phyloP scores from a whole-genome alignment of 2,888 invertebrate species.

The Podabrus alpinus region DNA sequence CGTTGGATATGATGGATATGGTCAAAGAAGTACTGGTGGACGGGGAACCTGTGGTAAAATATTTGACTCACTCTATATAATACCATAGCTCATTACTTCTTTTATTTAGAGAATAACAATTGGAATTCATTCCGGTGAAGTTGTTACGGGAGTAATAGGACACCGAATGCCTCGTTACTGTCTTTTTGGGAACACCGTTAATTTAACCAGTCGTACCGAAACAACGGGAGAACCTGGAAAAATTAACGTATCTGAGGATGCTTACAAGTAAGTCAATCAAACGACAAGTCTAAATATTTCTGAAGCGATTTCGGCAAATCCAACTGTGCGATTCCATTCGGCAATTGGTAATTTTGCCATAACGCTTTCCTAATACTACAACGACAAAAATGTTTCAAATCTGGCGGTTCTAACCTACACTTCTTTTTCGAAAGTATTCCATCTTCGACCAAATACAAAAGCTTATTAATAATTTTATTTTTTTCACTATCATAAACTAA shows the following conservation, averaged over 20 bases:
- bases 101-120: constrained; percentile 83
- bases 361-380: constrained; percentile 70
- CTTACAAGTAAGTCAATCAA: constrained; percentile 72
- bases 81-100: not conserved
- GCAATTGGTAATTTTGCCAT: constrained; percentile 72
- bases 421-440: constrained; percentile 64
- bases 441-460: constrained; percentile 60
- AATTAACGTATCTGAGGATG: constrained; percentile 91
- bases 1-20: constrained; percentile 94
- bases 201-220: constrained; percentile 90
- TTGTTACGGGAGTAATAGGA: constrained; percentile 92
- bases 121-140: constrained; percentile 92
- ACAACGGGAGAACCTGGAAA: constrained; percentile 87
- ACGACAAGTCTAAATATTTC: constrained; percentile 72
- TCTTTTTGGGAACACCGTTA: constrained; percentile 92
- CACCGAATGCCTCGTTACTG: constrained; percentile 93
- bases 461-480: constrained; percentile 44
- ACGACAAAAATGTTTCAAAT: constrained; percentile 76
- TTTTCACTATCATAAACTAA: constrained; percentile 28
- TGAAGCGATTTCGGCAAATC: constrained; percentile 69
- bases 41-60: constrained; percentile 81
- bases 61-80: not conserved
- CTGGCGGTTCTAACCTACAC: constrained; percentile 67
- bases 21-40: constrained; percentile 86
- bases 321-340: constrained; percentile 72